phyloP scores from a whole-genome alignment of 2,888 invertebrate species.

The Synanthedon formicaeformis region DNA sequence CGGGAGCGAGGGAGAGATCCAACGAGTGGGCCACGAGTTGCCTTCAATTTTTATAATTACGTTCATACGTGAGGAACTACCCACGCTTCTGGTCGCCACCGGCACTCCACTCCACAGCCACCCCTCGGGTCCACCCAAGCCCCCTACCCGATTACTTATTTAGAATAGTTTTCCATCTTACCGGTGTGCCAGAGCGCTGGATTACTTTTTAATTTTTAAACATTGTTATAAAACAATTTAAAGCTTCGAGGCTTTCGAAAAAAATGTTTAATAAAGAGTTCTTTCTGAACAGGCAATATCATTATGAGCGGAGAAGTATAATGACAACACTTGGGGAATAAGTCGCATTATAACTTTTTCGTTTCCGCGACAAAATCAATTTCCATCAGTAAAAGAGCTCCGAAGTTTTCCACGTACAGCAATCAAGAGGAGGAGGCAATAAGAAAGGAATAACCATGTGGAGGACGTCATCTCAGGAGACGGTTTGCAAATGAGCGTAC shows the following conservation, averaged over 20 bases:
- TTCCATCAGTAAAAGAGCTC: slow-evolving; percentile 52
- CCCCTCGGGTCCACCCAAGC: slow-evolving; percentile 11
- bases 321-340: slow-evolving; percentile 24
- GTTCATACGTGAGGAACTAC: slow-evolving; percentile 71
- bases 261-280: slow-evolving; percentile 5
- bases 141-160: slow-evolving; percentile 44
- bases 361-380: slow-evolving; percentile 54
- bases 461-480: slow-evolving; percentile 69
- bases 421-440: slow-evolving; percentile 66
- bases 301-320: slow-evolving; percentile 8
- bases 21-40: slow-evolving; percentile 53
- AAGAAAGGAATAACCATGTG: slow-evolving; percentile 67
- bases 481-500: slow-evolving; percentile 70
- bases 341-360: slow-evolving; percentile 47
- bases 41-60: slow-evolving; percentile 71
- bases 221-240: slow-evolving; percentile 9
- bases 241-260: slow-evolving; percentile 4
- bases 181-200: slow-evolving; percentile 23
- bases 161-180: slow-evolving; percentile 37
- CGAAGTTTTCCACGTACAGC: slow-evolving; percentile 62
- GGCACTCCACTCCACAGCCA: slow-evolving; percentile 12
- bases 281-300: not conserved
- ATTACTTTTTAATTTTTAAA: slow-evolving; percentile 45
- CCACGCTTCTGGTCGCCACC: slow-evolving; percentile 20
- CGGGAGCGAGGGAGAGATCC: slow-evolving; percentile 53